These are phyloP conservation scores for Myotis pilosus DNA, from an alignment of 2,797 vertebrate genomes.

Conservation along the genomic window DNA sequence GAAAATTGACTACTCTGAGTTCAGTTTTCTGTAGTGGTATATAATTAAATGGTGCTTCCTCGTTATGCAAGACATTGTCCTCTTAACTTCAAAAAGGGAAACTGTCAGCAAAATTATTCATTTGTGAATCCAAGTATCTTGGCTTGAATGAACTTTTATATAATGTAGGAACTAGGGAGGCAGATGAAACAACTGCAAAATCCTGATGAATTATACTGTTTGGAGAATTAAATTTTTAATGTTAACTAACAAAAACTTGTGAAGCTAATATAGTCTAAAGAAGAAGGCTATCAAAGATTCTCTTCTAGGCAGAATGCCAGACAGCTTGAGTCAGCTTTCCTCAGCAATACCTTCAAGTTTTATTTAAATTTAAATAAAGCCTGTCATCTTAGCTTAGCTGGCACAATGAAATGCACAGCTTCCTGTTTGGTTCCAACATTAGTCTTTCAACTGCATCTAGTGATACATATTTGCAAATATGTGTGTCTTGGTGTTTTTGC, in stretches of 20 bases:
- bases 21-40: constrained; percentile 43
- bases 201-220: constrained; percentile 72
- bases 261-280: constrained; percentile 74
- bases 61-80: constrained; percentile 69
- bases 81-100: constrained; percentile 74
- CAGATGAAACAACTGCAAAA: constrained; percentile 74
- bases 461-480: constrained; percentile 73
- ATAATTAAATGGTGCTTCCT: constrained; percentile 64
- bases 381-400: constrained; percentile 78
- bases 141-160: constrained; percentile 76
- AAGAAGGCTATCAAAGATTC: constrained; percentile 74
- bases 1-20: constrained; percentile 67
- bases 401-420: constrained; percentile 70
- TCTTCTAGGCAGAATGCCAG: constrained; percentile 81
- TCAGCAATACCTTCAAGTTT: constrained; percentile 77
- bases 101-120: constrained; percentile 73
- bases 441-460: constrained; percentile 68
- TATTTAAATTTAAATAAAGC: constrained; percentile 84
- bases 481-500: constrained; percentile 64
- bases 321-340: constrained; percentile 74
- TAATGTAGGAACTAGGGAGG: constrained; percentile 63
- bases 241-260: constrained; percentile 72
- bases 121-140: constrained; percentile 71
- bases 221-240: constrained; percentile 79
- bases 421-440: constrained; percentile 74